These are phyloP conservation scores for Thalassaphorura encarpata DNA, from an alignment of 1,140 invertebrate species.

Conservation along the genomic window DNA sequence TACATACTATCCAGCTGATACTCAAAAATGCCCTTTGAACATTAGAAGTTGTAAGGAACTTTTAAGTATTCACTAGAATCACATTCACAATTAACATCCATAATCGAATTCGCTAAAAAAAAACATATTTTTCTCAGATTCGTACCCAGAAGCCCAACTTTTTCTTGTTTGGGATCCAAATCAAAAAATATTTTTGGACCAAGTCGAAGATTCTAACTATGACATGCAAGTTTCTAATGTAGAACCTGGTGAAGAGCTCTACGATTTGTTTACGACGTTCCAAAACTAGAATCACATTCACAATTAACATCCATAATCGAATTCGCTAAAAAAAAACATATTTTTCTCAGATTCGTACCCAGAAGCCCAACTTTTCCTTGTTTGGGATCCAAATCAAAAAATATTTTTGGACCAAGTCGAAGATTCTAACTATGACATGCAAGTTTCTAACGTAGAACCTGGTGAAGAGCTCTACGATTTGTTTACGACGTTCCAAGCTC, in stretches of 20 bases:
- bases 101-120: no score
- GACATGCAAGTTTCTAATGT: background rate
- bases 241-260: background rate
- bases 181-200: background rate
- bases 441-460: background rate
- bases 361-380: background rate
- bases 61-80: no score
- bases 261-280: background rate
- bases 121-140: background rate
- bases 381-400: background rate
- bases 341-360: background rate
- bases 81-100: no score
- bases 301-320: no score
- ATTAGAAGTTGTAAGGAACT: conserved; percentile 20
- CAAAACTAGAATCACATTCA: no score
- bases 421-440: background rate
- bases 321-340: no score
- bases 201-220: background rate
- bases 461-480: background rate
- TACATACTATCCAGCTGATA: conserved; percentile 25
- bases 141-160: background rate
- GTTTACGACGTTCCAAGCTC: background rate
- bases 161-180: background rate
- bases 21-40: conserved; percentile 15
- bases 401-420: background rate